Evolutionary conservation across 2,113 vertebrate genomes (phyloP).

Genomic region (Haplochromis burtoni): DNA sequence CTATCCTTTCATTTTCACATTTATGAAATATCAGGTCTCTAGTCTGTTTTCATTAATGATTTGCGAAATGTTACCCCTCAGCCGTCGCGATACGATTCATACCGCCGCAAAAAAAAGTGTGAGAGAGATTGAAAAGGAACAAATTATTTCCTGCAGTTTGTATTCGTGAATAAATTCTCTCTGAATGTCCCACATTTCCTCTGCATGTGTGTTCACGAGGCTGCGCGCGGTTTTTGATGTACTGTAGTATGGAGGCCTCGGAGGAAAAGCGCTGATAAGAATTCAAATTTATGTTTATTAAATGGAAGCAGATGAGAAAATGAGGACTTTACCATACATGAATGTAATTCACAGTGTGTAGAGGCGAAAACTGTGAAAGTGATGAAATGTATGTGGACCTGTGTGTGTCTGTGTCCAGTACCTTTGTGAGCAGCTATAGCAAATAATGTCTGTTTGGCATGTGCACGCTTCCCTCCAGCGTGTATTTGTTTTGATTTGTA

Average conservation of each 20-base stretch:
- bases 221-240: conserved; percentile 25
- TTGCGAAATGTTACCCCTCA: neutral
- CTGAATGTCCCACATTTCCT: conserved; percentile 52
- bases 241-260: conserved; percentile 11
- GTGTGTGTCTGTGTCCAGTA: neutral
- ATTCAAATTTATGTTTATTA: conserved; percentile 58
- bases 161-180: conserved; percentile 39
- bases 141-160: conserved; percentile 9
- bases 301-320: conserved; percentile 5
- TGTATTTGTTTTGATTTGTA: conserved; percentile 40
- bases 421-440: neutral
- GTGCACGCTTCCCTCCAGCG: neutral
- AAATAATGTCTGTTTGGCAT: neutral
- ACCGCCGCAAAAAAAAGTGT: neutral
- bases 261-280: conserved; percentile 26
- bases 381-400: neutral
- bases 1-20: neutral
- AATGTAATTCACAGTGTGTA: neutral
- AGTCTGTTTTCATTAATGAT: neutral
- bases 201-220: neutral
- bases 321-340: conserved; percentile 10
- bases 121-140: conserved; percentile 13
- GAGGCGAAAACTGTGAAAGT: neutral
- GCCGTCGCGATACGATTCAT: neutral
- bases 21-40: neutral